These are phyloP conservation scores for Lissocephala sabroskyi DNA, from an alignment of 2,888 invertebrate species.

Conservation along the genomic window DNA sequence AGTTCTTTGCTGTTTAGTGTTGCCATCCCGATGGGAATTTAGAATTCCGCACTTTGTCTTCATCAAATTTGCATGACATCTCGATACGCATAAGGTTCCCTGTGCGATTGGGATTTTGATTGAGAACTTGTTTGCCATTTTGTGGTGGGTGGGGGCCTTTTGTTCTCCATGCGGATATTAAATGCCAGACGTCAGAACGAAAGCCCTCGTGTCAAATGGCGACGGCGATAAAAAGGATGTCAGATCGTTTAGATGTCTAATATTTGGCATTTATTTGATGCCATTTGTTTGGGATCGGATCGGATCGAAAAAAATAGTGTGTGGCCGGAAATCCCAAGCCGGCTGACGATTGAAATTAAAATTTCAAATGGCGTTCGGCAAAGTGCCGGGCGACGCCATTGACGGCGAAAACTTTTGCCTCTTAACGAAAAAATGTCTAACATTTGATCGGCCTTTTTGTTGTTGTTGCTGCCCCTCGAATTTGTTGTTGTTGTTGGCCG, in stretches of 20 bases:
- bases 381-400: slow-evolving; percentile 58
- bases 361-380: slow-evolving; percentile 49
- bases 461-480: no score
- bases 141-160: no score
- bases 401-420: slow-evolving; percentile 20
- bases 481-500: slow-evolving; percentile 17
- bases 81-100: slow-evolving; percentile 8
- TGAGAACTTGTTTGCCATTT: slow-evolving; percentile 41
- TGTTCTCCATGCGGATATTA: no score
- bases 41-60: no score
- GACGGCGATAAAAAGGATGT: slow-evolving; percentile 42
- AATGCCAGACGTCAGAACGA: no score
- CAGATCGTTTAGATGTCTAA: slow-evolving; percentile 24
- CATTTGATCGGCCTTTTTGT: slow-evolving; percentile 43
- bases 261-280: slow-evolving; percentile 41
- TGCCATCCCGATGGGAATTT: no score
- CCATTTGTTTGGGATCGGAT: slow-evolving; percentile 27
- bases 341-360: slow-evolving; percentile 46
- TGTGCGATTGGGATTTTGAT: slow-evolving; percentile 41
- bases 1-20: no score
- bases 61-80: no score
- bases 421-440: slow-evolving; percentile 53
- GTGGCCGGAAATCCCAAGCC: slow-evolving; percentile 5
- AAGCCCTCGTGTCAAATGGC: no score
- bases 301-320: slow-evolving; percentile 57